These are phyloP conservation scores for Coregonus ussuriensis DNA, from an alignment of 2,797 vertebrate genomes.

Conservation along the genomic window DNA sequence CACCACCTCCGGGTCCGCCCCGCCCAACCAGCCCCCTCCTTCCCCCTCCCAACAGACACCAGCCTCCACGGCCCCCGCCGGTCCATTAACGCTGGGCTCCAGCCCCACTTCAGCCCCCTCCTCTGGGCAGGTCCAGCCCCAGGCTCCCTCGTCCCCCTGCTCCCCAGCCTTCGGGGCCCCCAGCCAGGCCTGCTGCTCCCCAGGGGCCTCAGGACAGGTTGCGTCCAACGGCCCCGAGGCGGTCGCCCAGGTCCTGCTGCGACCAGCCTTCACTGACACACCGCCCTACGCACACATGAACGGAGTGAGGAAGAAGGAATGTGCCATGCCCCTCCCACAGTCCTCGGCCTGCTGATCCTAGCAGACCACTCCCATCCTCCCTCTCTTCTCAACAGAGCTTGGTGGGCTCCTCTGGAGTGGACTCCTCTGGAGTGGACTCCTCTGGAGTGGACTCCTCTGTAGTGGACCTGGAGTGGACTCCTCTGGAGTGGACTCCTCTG, in stretches of 20 bases:
- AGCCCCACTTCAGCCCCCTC: constrained; percentile 42
- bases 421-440: neutral
- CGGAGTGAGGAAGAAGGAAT: constrained; percentile 91
- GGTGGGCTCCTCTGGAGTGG: constrained; percentile 23
- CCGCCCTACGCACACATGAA: constrained; percentile 98
- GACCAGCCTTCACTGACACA: constrained; percentile 86
- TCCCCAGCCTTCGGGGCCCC: neutral
- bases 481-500: constrained; percentile 15
- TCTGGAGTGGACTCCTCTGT: constrained; percentile 20
- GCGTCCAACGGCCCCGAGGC: constrained; percentile 76
- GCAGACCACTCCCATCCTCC: constrained; percentile 30
- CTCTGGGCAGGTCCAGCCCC: constrained; percentile 1
- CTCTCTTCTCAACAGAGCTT: constrained; percentile 37
- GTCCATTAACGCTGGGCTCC: constrained; percentile 44
- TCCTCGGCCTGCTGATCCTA: constrained; percentile 93
- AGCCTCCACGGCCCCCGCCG: constrained; percentile 62
- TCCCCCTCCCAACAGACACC: constrained; percentile 62
- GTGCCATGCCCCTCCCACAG: constrained; percentile 92
- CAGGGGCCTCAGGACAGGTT: constrained; percentile 73
- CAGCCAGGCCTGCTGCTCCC: constrained; percentile 48
- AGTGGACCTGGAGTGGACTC: neutral
- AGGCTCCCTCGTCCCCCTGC: constrained; percentile 66
- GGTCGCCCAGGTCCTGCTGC: constrained; percentile 67
- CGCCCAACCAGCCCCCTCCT: constrained; percentile 47
- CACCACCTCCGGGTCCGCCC: constrained; percentile 36